Base-by-base conservation (phyloP, 2,113 vertebrate species). In the Telmatochromis sp. region DNA sequence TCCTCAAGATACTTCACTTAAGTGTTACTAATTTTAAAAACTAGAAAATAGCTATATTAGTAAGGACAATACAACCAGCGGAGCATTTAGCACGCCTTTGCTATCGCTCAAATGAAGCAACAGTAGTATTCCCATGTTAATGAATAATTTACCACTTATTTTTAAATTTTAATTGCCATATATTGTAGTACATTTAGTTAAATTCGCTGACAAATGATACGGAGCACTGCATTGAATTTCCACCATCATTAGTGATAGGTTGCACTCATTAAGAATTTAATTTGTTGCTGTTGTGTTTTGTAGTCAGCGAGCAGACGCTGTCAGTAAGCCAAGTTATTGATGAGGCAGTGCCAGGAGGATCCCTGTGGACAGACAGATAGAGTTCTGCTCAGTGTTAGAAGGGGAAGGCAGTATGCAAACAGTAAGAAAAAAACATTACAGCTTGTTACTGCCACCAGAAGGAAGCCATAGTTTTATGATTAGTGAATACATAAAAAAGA, bases 311-410 rank as follows among this genome's bases (percentile, higher is more conserved):
- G 85, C 87, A 87, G 86, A 80, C 51, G 70, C 42, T 88, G 51
- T 78, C 88, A 89, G 88, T 80, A 37, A 83, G 73, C 92, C 87
- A 79, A 80, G 92, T 92, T 93, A 94, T 92, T 92, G 92, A 94
- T 91, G 94, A 92, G 60, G 79, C 83, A 85, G 83, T 87, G 88
- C 91, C 90, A 93, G 90, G 75, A 88, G 33, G 79, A 84, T 93
- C 87, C 90, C 92, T 19, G 86, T 91, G 91, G 89, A 92, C 78
- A 84, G 79, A 63, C 85, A 89, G 91, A 91, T 90, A 86, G 87
- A 87, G 86, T 89, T 81, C 54, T 85, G 89, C 90, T 90, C 86
- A 47, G 81, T 68, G 79, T 80, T 45, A 81, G 70, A 73, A 51
- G 53, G 86, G 57, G 47, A 86, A 82, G 87, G 31, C 58, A 65